Base-by-base conservation (phyloP, 2,113 vertebrate species). In the Ranitomeya variabilis region DNA sequence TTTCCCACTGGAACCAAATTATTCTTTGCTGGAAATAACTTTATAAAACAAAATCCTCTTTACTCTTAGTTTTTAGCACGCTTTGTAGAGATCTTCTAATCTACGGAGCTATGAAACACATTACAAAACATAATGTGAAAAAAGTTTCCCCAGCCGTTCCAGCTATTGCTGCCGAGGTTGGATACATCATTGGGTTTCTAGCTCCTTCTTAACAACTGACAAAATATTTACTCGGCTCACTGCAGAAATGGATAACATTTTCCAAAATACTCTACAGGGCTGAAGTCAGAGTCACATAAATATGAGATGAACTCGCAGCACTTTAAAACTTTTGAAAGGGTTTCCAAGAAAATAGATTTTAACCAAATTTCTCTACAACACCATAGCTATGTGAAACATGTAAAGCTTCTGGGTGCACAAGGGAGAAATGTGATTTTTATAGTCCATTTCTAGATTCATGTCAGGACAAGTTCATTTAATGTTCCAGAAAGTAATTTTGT, bases 171-270 rank as follows among this genome's bases (percentile, higher is more conserved):
- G 95, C 94, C 96, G 95, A 92, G 96, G 93, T 94, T 94, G 94
- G 94, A 94, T 93, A 90, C 87, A 55, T 94, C 93, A 88, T 91
- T 85, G 92, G 92, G 93, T 94, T 93, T 91, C 92, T 91, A 95
- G 94, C 94, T 96, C 95, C 95, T 96, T 96, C 96, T 93, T 96
- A 95, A 96, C 96, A 96, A 96, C 96, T 96, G 95, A 94, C 94
- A 95, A 96, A 97, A 96, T 96, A 96, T 97, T 97, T 96, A 96
- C 96, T 95, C 92, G 89, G 95, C 93, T 93, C 91, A n/a, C 92
- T 89, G 91, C 93, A 92, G 93, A 94, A 94, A 93, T 94, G 92
- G 93, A 88, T 83, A 95, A 94, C 92, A 93, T 94, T 95, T 95
- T 95, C 95, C 94, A 95, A 95, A 95, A 94, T 96, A 95, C 93